Percentiles rank a stretch among this genome's conserved stretches.
Conservation (phyloP, 2,113 vertebrate species). For the Morone saxatilis region DNA sequence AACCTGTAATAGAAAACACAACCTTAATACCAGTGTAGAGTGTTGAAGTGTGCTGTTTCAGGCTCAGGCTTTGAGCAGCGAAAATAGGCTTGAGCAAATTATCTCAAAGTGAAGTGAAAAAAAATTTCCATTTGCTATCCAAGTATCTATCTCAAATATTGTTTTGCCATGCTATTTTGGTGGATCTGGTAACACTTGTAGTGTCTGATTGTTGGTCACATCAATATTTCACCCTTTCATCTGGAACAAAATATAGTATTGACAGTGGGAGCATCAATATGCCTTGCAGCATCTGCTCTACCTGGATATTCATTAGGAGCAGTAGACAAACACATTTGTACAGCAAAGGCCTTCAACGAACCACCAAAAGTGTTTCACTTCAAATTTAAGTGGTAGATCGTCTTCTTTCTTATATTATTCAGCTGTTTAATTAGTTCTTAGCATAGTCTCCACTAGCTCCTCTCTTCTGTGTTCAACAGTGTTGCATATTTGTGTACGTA, state of each 20-base stretch:
- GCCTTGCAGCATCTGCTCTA: conserved; percentile 1
- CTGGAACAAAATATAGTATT: conserved; percentile 29
- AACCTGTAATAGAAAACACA: conserved; percentile 23
- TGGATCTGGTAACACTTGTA: conserved; percentile 4
- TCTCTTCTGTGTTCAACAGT: conserved; percentile 29
- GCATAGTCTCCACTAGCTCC: conserved; percentile 10
- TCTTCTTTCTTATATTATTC: conserved; percentile 4
- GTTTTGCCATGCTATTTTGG: not conserved
- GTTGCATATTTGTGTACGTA: conserved; percentile 25
- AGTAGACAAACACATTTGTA: conserved; percentile 34
- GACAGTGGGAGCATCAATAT: conserved; percentile 11
- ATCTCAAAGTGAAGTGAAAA: conserved; percentile 13
- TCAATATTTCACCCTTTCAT: conserved; percentile 22
- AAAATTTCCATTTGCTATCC: conserved; percentile 4
- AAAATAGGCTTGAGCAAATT: not conserved
- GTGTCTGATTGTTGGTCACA: conserved; percentile 12
- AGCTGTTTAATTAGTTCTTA: conserved; percentile 45
- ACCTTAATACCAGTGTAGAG: not conserved
- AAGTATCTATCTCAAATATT: conserved; percentile 2
- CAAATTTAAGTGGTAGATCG: too few relatives aligned
- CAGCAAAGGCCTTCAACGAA: conserved; percentile 18
- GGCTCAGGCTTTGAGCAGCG: not conserved
- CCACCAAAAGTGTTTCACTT: conserved; percentile 14
- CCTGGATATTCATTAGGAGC: conserved; percentile 48
- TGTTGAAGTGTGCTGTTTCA: conserved; percentile 26